Base-by-base conservation (phyloP, 2,113 vertebrate genomes). In the Hyperopisus bebe region DNA sequence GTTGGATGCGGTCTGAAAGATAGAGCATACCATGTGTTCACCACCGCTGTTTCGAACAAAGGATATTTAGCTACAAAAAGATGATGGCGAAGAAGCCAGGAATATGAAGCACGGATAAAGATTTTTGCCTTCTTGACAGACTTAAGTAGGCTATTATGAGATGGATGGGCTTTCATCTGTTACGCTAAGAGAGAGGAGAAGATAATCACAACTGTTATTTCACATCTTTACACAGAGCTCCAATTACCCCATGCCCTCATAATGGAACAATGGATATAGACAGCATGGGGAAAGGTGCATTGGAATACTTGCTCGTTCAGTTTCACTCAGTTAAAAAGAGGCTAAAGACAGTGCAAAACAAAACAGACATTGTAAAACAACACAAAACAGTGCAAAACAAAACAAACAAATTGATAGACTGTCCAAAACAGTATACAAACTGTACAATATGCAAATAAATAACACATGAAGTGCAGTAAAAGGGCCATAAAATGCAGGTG, bases 161-260 rank as follows among this genome's bases (percentile, higher is more conserved):
- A 93, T 92, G 92, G 92, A 44, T 90, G 92, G 91, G 92, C 95
- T 94, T 95, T 95, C 93, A 95, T 96, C 94, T 93, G 88, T 93
- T 93, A 93, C 95, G 93, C 95, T 92, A 93, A 94, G 94, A 92
- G 94, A 92, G 92, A 51, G 93, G 93, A 93, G 93, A 92, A 93
- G 93, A 94, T 95, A 94, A 96, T 95, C 93, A 94, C 93, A 91
- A 90, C 93, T 93, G 94, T 94, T 95, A 95, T 93, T 94, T 91
- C 92, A 91, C 93, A 90, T 94, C 92, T 94, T 70, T 91, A 91
- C 93, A 91, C 91, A 90, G 27, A 92, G 91, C 92, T 90, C 92
- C 93, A 92, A 94, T 95, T 95, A 95, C 92, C 92, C 89, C 47
- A 62, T 89, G 91, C 90, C 93, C 94, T 88, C n/a, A 50, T 74